Conservation (phyloP, 2,888 invertebrate genomes). For the Deilephila elpenor region DNA sequence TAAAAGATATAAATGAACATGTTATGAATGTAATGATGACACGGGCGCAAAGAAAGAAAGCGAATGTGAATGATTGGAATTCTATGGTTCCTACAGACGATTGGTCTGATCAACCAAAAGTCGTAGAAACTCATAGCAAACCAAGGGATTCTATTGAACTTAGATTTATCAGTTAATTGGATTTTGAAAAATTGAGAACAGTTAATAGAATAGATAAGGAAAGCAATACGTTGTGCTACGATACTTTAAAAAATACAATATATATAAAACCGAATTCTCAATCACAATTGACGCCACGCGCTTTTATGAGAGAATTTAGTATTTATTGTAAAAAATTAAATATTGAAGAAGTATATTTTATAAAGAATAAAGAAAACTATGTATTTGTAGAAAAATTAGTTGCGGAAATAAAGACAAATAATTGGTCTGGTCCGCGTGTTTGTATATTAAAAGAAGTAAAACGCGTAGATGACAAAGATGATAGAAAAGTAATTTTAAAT, state of each 20-base stretch:
- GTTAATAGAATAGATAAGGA: background rate
- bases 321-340: conserved; percentile 22
- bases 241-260: background rate
- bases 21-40: conserved; percentile 20
- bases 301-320: conserved; percentile 22
- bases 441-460: conserved; percentile 5
- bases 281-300: conserved; percentile 25
- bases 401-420: background rate
- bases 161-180: background rate
- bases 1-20: conserved; percentile 30
- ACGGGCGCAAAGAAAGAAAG: too few species aligned
- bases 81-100: background rate
- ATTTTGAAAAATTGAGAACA: background rate
- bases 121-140: conserved; percentile 25
- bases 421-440: conserved; percentile 1
- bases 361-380: conserved; percentile 1
- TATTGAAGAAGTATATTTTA: conserved; percentile 12
- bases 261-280: conserved; percentile 23
- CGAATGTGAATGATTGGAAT: background rate
- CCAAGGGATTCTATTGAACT: background rate
- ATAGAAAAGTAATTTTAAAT: conserved; percentile 33
- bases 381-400: background rate
- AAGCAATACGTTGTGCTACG: conserved; percentile 11
- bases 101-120: conserved; percentile 31
- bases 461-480: conserved; percentile 35